Percentiles rank a stretch among this genome's conserved stretches.
phyloP scores from a whole-genome alignment of 2,888 invertebrate genomes.

The Epirrhoe tristata region DNA sequence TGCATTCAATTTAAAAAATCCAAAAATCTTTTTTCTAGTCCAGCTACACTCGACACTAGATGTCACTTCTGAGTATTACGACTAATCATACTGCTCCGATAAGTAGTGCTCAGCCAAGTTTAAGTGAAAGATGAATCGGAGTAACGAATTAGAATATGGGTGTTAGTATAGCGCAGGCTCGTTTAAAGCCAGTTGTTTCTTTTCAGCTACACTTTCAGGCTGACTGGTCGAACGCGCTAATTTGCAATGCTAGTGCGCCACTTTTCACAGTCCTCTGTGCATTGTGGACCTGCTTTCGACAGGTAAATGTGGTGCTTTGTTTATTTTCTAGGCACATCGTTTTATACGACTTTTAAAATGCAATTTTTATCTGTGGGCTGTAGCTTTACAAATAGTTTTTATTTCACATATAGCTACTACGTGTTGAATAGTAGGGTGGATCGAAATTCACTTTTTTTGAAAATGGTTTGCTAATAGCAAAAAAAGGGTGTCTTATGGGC shows the following conservation, averaged over 20 bases:
- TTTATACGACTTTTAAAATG: conserved; percentile 37
- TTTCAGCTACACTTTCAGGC: conserved; percentile 50
- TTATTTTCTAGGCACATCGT: conserved; percentile 47
- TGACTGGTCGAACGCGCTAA: conserved; percentile 72
- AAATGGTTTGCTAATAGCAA: too few relatives aligned
- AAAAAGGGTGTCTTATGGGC: too few relatives aligned
- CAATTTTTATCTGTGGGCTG: conserved; percentile 35
- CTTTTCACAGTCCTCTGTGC: conserved; percentile 59
- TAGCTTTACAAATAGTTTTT: conserved; percentile 1
- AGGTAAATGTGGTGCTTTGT: conserved; percentile 54
- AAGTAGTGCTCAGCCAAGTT: too few relatives aligned
- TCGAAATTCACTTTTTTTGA: too few relatives aligned
- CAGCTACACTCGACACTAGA: too few relatives aligned
- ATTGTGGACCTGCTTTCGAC: conserved; percentile 62
- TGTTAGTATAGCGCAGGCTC: not conserved
- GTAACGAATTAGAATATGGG: too few relatives aligned
- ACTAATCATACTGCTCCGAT: too few relatives aligned
- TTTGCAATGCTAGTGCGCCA: conserved; percentile 69
- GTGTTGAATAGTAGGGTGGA: too few relatives aligned
- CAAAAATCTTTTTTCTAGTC: too few relatives aligned
- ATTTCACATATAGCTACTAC: not conserved
- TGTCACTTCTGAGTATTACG: too few relatives aligned
- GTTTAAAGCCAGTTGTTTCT: conserved; percentile 12
- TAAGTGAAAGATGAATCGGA: too few relatives aligned
- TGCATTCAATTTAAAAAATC: too few relatives aligned